These are phyloP conservation scores for Loxodonta africana DNA, from an alignment of 2,113 vertebrate species.

Conservation along the genomic window DNA sequence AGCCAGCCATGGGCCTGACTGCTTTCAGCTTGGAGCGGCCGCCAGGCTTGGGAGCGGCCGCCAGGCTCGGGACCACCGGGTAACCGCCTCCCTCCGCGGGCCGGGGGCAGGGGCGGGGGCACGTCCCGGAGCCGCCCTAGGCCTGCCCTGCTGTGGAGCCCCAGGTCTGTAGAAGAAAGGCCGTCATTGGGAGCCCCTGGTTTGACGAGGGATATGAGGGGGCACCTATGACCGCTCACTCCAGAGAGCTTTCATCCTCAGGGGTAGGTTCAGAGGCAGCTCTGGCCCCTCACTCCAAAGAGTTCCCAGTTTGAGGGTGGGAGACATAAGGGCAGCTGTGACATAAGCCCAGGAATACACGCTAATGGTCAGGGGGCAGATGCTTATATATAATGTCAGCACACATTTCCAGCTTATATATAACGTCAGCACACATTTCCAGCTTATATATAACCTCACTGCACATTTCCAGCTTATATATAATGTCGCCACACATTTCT, in stretches of 20 bases:
- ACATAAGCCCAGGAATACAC: background rate
- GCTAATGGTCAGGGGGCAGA: background rate
- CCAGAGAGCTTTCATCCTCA: background rate
- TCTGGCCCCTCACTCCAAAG: too few species aligned
- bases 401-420: background rate
- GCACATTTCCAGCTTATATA: background rate
- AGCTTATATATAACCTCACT: too few species aligned
- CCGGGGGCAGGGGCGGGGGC: too few species aligned
- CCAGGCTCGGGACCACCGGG: background rate
- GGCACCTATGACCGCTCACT: background rate
- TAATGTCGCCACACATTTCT: too few species aligned
- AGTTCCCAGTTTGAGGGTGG: background rate
- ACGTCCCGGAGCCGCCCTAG: too few species aligned
- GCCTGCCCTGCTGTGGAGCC: too few species aligned
- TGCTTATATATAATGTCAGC: background rate
- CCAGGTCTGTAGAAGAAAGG: background rate
- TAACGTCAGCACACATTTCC: too few species aligned
- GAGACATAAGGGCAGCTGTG: background rate
- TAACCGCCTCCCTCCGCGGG: background rate
- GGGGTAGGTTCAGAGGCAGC: too few species aligned
- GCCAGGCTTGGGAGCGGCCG: too few species aligned
- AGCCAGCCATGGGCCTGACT: background rate
- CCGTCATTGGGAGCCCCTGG: accelerated
- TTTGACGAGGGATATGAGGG: background rate
- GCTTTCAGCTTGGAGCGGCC: too few species aligned